Base-by-base conservation (phyloP, 2,113 vertebrate species). In the Tonatia bakeri region DNA sequence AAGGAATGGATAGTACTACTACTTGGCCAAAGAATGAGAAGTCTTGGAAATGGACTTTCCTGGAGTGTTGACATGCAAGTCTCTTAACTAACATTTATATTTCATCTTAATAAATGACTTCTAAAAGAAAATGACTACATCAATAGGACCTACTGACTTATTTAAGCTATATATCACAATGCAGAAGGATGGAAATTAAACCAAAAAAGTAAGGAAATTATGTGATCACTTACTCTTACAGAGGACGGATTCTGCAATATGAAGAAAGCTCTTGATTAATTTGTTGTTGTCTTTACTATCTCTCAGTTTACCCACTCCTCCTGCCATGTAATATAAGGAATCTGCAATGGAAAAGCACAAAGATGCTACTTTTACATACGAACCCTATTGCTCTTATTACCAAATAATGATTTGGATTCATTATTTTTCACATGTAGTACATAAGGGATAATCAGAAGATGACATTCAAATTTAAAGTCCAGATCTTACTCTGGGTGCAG, bases 261-360 rank as follows among this genome's bases (percentile, higher is more conserved):
- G 47, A 94, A 45, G 69, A 95, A 98, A 85, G 50, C n/a, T 96
- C 95, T 87, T 45, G 90, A 85, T 87, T 90, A 97, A 94, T 86
- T 56, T 75, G 83, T 36, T 87, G 87, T 64, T 94, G 69, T 95
- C 87, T 92, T 97, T 94, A 90, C 92, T 92, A 86, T 89, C 24
- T 31, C 88, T 86, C 90, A 92, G 54, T 94, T 92, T 92, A 94
- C 43, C 87, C 72, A 95, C 91, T 84, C 87, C 80, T 97, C 85
- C 96, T 94, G 96, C 97, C 97, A 97, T 97, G 96, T 94, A 97
- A 91, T 95, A 95, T 65, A 90, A 88, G 77, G 94, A 96, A 96
- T 94, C 97, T 97, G 95, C 90, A 95, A 90, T 33, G 65, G 77
- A 90, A 96, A 96, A 56, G 92, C 70, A 96, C 40, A 96, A 73